Base-by-base conservation (phyloP, 2,888 invertebrate species). In the Homarus gammarus region DNA sequence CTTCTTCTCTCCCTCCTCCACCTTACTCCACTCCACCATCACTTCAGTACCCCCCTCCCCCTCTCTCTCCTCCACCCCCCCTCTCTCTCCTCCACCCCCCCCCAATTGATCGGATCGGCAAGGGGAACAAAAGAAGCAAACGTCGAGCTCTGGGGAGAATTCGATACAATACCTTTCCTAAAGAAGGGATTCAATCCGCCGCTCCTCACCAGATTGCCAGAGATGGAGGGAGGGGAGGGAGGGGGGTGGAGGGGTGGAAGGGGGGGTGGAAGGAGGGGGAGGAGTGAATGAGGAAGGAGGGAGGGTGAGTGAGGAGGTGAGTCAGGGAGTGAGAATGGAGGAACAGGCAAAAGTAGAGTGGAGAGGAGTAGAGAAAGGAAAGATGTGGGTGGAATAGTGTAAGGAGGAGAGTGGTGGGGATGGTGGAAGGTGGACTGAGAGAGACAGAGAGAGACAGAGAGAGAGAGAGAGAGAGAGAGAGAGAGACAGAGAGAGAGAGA, bases 161-260 rank as follows among this genome's bases (percentile, higher is more conserved):
- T 49, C 79, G 79, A 79, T 79, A 79, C 79, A 79, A 79, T 79
- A 75, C 79, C 56, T 79, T 56, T 33, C 33, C 27, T 27, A 27
- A 49, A 33, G 56, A 79, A 51, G 38, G 49, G 18, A 3, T 49
- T 31, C 36, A 51, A n/a, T 77, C 49, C n/a, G 22, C 33, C 51
- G 27, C 27, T 44, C 56, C 79, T 79, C 79, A 56, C 56, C 40
- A 83, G 83, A 82, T 36, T 15, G 12, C 15, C 33, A 56, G 27
- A 51, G 38, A 27, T n/a, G n/a, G 49, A 40, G n/a, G 15, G n/a
- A 10, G 6, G 36, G 38, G 81, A 1, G 36, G 18, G 15, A 15
- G 70, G 49, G 15, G n/a, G 31, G 38, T 33, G 15, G 0, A 33
- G 22, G 38, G 70, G 27, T n/a, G 70, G 70, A 70, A 27, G 44